These are phyloP conservation scores for Drosophila kikkawai DNA, from an alignment of 1,140 invertebrate genomes.

Conservation along the genomic window DNA sequence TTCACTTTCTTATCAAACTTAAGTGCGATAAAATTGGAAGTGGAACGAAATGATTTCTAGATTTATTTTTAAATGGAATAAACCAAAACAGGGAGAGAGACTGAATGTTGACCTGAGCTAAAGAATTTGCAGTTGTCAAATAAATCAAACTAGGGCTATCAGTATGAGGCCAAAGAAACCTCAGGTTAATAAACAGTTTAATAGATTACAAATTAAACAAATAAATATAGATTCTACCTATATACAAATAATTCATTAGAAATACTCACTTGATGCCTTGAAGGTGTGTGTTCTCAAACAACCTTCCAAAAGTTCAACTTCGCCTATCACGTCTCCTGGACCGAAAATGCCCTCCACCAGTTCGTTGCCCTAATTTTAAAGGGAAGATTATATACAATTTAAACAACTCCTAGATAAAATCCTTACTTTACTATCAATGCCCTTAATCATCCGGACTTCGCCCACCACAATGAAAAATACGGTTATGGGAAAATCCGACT, in stretches of 20 bases:
- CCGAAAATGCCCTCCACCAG: slow-evolving; percentile 31
- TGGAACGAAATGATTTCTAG: background rate
- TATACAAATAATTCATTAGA: background rate
- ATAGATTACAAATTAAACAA: background rate
- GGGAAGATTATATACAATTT: background rate
- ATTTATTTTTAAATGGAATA: background rate
- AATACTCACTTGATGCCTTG: slow-evolving; percentile 39
- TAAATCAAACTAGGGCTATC: slow-evolving; percentile 12
- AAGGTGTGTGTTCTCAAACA: slow-evolving; percentile 24
- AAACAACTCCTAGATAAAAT: background rate
- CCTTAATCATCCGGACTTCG: slow-evolving; percentile 41
- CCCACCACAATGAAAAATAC: slow-evolving; percentile 50
- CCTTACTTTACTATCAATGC: background rate
- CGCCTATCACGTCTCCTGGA: slow-evolving; percentile 59
- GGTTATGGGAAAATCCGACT: slow-evolving; percentile 31
- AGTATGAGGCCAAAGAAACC: background rate
- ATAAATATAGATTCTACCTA: background rate
- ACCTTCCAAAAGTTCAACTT: slow-evolving; percentile 40
- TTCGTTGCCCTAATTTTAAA: background rate
- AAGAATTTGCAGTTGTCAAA: background rate
- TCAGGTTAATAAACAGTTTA: background rate
- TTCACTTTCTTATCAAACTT: slow-evolving; percentile 52
- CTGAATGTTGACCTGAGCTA: too few species aligned
- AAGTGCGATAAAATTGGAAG: slow-evolving; percentile 39
- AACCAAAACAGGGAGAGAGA: background rate